These are phyloP conservation scores for Pongo abelii DNA, from an alignment of 2,113 vertebrate genomes.

Conservation along the genomic window DNA sequence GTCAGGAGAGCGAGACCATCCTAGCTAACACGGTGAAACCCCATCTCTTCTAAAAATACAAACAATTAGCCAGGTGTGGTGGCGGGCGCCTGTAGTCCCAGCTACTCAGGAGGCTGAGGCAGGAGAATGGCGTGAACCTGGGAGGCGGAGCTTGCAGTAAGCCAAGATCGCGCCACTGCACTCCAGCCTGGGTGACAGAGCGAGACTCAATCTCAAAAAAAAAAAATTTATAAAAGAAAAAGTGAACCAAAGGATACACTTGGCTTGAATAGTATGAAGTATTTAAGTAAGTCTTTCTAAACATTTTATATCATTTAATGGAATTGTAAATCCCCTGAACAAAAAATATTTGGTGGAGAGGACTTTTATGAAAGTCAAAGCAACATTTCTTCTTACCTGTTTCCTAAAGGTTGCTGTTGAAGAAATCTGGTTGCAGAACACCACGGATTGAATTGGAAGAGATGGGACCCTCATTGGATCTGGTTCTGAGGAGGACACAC, in stretches of 20 bases:
- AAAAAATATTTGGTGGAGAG: neutral
- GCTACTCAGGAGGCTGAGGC: too few species aligned
- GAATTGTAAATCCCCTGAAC: neutral
- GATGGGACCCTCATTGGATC: constrained; percentile 94
- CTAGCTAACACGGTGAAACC: too few species aligned
- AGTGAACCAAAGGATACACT: neutral
- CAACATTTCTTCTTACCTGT: neutral
- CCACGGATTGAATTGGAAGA: constrained; percentile 97
- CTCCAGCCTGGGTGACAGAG: neutral
- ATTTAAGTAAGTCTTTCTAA: neutral
- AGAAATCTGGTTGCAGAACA: constrained; percentile 96
- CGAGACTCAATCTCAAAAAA: neutral
- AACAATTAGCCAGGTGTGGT: too few species aligned
- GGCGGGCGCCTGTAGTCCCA: too few species aligned
- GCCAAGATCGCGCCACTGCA: too few species aligned
- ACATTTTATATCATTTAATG: neutral
- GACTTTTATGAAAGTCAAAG: constrained; percentile 14
- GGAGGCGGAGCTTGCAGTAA: too few species aligned
- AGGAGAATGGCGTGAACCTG: too few species aligned
- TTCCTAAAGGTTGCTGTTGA: constrained; percentile 89
- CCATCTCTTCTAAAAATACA: too few species aligned
- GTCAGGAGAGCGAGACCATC: too few species aligned
- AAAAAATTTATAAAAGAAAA: neutral
- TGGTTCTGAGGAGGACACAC: constrained; percentile 92
- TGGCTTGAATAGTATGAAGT: neutral